Conservation (phyloP, 2,797 vertebrate species). For the Delichon dasypus region DNA sequence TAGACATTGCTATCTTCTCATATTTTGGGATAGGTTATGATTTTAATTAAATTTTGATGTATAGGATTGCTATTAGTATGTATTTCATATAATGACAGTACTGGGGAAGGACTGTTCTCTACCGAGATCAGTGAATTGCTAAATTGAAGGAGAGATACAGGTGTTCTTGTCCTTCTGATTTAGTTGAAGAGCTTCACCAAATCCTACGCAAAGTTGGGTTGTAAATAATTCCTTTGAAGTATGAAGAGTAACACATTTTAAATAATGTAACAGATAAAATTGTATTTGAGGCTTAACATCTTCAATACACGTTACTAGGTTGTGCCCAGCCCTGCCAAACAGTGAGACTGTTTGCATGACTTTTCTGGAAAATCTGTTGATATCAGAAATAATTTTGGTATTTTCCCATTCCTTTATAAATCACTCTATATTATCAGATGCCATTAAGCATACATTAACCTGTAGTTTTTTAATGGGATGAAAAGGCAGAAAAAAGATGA, state of each 20-base stretch:
- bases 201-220: background rate
- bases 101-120: background rate
- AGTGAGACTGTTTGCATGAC: background rate
- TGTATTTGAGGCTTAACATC: background rate
- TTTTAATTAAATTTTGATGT: background rate
- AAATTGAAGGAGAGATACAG: background rate
- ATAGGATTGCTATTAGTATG: background rate
- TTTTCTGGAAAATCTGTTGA: background rate
- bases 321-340: background rate
- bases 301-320: background rate
- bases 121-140: background rate
- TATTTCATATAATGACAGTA: background rate
- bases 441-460: background rate
- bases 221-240: background rate
- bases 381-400: background rate
- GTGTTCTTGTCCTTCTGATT: background rate
- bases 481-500: background rate
- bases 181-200: background rate
- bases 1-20: background rate
- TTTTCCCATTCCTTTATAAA: background rate
- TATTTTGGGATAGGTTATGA: background rate
- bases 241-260: background rate
- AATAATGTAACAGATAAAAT: background rate
- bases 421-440: background rate
- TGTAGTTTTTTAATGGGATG: background rate